A percentile compares a stretch with the other conserved stretches of the same genome.
These are phyloP conservation scores for Phenganax subtilis DNA, from an alignment of 92 coral and sea anemone species.

Conservation along the genomic window DNA sequence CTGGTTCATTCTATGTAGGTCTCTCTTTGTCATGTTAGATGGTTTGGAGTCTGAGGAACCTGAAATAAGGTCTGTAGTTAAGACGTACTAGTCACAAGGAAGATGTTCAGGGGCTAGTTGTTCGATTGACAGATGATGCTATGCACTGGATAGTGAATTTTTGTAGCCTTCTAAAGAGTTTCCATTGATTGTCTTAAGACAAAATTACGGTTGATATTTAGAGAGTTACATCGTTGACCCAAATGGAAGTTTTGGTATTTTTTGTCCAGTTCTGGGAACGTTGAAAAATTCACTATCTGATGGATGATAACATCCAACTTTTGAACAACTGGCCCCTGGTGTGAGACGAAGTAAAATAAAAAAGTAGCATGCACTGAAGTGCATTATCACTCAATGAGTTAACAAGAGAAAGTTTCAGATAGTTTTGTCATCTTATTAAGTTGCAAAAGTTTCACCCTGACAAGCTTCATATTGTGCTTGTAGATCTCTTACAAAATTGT, in stretches of 20 bases:
- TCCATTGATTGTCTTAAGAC: too few relatives aligned
- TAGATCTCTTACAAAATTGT: slow-evolving; percentile 80
- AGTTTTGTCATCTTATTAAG: not conserved
- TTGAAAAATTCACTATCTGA: too few relatives aligned
- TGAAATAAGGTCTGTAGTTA: slow-evolving; percentile 62
- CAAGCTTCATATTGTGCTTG: too few relatives aligned
- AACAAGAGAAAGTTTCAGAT: too few relatives aligned
- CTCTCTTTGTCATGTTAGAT: slow-evolving; percentile 89
- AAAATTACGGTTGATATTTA: too few relatives aligned
- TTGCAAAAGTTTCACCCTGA: not conserved
- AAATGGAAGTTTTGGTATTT: not conserved
- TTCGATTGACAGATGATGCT: too few relatives aligned
- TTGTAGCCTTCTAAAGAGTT: not conserved
- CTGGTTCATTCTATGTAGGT: slow-evolving; percentile 59
- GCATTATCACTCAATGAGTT: too few relatives aligned
- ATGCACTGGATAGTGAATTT: too few relatives aligned
- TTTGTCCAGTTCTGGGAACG: not conserved
- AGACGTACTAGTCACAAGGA: not conserved
- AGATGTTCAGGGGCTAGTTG: not conserved
- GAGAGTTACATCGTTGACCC: too few relatives aligned
- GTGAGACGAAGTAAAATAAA: too few relatives aligned
- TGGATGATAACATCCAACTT: not conserved
- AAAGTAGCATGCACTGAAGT: too few relatives aligned
- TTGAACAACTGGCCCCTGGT: too few relatives aligned
- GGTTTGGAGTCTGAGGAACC: slow-evolving; percentile 85